Conservation (phyloP, 2,797 vertebrate genomes). For the Sebastiscus albofasciatus region DNA sequence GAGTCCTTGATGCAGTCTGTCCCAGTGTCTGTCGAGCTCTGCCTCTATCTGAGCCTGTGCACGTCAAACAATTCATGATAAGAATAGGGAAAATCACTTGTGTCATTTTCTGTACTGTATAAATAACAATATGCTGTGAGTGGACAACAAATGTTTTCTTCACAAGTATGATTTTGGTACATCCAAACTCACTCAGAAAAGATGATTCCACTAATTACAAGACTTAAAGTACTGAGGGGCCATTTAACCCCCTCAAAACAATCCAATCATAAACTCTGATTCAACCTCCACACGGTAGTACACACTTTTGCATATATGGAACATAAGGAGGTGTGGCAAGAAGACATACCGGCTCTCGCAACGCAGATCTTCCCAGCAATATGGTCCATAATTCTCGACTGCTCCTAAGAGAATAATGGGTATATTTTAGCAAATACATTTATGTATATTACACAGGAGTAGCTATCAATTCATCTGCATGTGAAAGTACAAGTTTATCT, state of each 20-base stretch:
- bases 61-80: slow-evolving; percentile 5
- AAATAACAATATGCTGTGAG: neutral
- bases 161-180: neutral
- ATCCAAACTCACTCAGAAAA: neutral
- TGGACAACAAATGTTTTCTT: neutral
- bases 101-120: neutral
- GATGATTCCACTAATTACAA: neutral
- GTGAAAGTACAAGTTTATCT: neutral
- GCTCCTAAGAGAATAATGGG: slow-evolving; percentile 82
- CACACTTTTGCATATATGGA: neutral
- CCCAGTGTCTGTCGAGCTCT: slow-evolving; percentile 91
- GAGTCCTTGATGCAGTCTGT: slow-evolving; percentile 91
- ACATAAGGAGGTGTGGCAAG: neutral
- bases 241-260: neutral
- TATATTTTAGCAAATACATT: neutral
- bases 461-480: neutral
- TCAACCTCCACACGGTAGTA: neutral
- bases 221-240: neutral
- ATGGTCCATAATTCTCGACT: slow-evolving; percentile 97
- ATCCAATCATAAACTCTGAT: neutral
- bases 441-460: neutral
- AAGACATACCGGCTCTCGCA: slow-evolving; percentile 92
- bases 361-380: slow-evolving; percentile 92
- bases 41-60: slow-evolving; percentile 91
- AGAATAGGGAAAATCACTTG: neutral